phyloP scores from a whole-genome alignment of 2,113 vertebrate genomes.

The Mustelus asterias region DNA sequence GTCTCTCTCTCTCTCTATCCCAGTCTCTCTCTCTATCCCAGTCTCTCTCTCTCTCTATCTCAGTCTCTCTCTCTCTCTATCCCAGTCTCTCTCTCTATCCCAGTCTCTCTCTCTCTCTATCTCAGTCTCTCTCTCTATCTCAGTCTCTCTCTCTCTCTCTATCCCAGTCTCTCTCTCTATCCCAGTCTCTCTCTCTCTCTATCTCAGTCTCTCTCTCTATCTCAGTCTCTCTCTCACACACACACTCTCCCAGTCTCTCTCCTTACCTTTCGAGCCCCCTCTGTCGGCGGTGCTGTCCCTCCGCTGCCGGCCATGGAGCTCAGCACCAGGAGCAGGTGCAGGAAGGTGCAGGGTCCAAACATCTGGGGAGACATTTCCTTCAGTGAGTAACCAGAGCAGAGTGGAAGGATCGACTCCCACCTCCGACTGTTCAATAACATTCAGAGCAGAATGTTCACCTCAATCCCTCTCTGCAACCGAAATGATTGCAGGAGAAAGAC shows the following conservation, averaged over 20 bases:
- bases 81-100: too few species aligned
- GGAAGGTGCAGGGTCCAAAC: not conserved
- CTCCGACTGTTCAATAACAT: not conserved
- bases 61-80: too few species aligned
- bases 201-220: not conserved
- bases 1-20: too few species aligned
- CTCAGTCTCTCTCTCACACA: not conserved
- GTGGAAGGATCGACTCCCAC: not conserved
- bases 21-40: too few species aligned
- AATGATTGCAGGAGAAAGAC: not conserved
- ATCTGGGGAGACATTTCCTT: not conserved
- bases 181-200: not conserved
- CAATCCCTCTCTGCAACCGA: not conserved
- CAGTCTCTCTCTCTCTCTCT: too few species aligned
- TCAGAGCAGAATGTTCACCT: not conserved
- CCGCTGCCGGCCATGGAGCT: too few species aligned
- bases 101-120: too few species aligned
- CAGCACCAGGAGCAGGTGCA: not conserved
- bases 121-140: too few species aligned
- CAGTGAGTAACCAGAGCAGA: not conserved
- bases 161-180: too few species aligned
- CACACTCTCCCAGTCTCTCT: not conserved
- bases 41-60: too few species aligned
- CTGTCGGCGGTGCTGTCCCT: not conserved
- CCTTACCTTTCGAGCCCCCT: not conserved